A percentile compares a stretch with the other conserved stretches of the same genome.
These are phyloP conservation scores for Nezara viridula DNA, from an alignment of 2,888 invertebrate genomes.

Conservation along the genomic window DNA sequence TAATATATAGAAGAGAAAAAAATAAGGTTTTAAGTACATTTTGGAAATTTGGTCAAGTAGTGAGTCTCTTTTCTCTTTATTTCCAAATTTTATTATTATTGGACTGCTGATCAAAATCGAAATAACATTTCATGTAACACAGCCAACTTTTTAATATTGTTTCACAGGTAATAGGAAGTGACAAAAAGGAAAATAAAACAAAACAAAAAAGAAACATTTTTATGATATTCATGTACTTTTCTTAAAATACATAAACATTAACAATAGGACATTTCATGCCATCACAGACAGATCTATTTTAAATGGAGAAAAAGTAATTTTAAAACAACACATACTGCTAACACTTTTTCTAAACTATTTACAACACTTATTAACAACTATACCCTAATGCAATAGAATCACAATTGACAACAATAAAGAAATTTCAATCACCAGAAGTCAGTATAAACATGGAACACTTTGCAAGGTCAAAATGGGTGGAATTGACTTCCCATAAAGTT, in stretches of 20 bases:
- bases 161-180: neutral
- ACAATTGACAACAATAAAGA: conserved; percentile 61
- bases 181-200: neutral
- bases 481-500: conserved; percentile 59
- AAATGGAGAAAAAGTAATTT: conserved; percentile 59
- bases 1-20: no score
- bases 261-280: conserved; percentile 62
- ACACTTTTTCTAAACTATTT: conserved; percentile 59
- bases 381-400: conserved; percentile 59
- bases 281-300: conserved; percentile 62
- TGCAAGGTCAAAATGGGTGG: conserved; percentile 59
- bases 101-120: no score
- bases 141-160: neutral
- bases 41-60: no score
- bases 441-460: conserved; percentile 58
- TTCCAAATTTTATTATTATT: no score
- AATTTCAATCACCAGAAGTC: conserved; percentile 57
- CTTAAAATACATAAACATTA: conserved; percentile 60
- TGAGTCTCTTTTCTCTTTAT: no score
- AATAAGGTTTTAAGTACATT: no score
- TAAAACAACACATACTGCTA: conserved; percentile 59
- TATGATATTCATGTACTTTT: conserved; percentile 59
- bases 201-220: conserved; percentile 26
- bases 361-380: conserved; percentile 60
- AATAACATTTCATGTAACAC: no score